These are phyloP conservation scores for Clarias batrachus DNA, from an alignment of 2,113 vertebrate species.

Conservation along the genomic window DNA sequence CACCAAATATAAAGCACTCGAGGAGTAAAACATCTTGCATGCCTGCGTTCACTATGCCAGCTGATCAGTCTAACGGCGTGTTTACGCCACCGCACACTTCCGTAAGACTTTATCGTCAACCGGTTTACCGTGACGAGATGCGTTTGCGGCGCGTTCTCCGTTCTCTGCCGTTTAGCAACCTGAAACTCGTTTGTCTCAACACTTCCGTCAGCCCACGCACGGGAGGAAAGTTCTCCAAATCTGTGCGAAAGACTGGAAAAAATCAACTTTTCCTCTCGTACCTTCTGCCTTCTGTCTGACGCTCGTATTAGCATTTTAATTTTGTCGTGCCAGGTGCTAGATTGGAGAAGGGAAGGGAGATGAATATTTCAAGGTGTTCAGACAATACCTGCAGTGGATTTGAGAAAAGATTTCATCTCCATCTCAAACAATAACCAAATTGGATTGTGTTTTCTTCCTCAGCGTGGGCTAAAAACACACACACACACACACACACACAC, in stretches of 20 bases:
- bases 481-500: constrained; percentile 21
- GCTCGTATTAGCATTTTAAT: constrained; percentile 53
- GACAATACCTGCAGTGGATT: constrained; percentile 41
- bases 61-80: background rate
- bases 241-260: background rate
- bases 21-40: background rate
- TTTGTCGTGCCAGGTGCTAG: constrained; percentile 34
- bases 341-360: constrained; percentile 29
- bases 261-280: constrained; percentile 28
- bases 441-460: constrained; percentile 34
- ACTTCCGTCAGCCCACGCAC: background rate
- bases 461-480: background rate
- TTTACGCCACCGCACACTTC: background rate
- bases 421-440: constrained; percentile 52
- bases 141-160: background rate
- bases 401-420: constrained; percentile 45
- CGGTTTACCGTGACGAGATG: constrained; percentile 2
- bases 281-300: constrained; percentile 39
- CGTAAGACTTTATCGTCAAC: constrained; percentile 11
- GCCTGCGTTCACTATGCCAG: background rate
- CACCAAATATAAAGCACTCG: background rate
- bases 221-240: constrained; percentile 12
- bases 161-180: background rate
- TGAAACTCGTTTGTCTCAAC: background rate
- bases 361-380: constrained; percentile 54